Evolutionary conservation across 1,140 invertebrate species (phyloP).

Genomic region (Atta colombica): DNA sequence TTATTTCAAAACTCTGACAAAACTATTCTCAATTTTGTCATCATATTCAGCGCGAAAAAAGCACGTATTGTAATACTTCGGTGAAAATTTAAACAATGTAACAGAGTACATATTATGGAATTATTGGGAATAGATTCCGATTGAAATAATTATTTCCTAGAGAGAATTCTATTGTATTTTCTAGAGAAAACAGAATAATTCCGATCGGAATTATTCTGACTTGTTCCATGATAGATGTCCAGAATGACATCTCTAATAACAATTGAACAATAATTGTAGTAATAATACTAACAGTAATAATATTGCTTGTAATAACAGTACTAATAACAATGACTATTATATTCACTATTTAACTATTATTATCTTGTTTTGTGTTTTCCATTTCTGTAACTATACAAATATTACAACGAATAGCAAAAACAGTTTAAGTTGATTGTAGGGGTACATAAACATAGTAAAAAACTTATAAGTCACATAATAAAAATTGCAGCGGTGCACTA

Average conservation of each 20-base stretch:
- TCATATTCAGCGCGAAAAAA: no score
- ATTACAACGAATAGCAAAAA: neutral
- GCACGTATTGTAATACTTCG: no score
- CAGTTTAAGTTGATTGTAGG: neutral
- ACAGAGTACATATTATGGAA: no score
- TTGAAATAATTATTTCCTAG: no score
- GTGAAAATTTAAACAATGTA: no score
- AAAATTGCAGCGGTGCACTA: neutral
- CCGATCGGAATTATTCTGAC: no score
- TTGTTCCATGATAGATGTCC: no score
- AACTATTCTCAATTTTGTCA: no score
- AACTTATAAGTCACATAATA: neutral
- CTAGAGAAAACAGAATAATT: no score
- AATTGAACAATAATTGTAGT: neutral
- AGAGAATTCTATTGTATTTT: no score
- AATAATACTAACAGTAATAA: neutral
- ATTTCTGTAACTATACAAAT: neutral
- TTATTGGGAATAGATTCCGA: no score
- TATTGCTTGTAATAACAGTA: neutral
- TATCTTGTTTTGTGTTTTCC: neutral
- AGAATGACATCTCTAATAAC: neutral
- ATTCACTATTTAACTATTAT: neutral
- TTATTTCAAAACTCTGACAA: no score
- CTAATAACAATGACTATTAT: neutral
- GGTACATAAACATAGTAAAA: neutral